These are phyloP conservation scores for Marcusenius ussheri DNA, from an alignment of 2,113 vertebrate genomes.

Conservation along the genomic window DNA sequence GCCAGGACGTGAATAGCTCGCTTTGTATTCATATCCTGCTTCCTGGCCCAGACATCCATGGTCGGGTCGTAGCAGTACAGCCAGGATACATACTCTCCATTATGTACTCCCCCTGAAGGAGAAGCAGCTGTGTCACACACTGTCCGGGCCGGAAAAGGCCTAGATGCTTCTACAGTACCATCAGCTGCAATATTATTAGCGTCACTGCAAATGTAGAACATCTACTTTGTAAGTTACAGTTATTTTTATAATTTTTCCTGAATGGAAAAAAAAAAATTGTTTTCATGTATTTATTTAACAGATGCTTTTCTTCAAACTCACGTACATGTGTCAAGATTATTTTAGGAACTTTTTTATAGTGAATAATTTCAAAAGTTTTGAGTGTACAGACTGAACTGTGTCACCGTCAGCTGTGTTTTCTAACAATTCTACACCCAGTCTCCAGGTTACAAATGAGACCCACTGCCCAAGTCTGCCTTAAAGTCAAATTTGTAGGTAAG, in stretches of 20 bases:
- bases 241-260: not conserved
- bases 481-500: not conserved
- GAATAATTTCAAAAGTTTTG: not conserved
- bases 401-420: not conserved
- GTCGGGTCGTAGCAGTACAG: constrained; percentile 95
- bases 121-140: not conserved
- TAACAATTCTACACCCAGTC: not conserved
- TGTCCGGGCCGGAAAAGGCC: not conserved
- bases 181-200: not conserved
- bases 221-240: not conserved
- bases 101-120: constrained; percentile 89
- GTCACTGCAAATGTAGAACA: not conserved
- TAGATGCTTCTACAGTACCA: not conserved
- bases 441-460: not conserved
- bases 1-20: constrained; percentile 92
- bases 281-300: not conserved
- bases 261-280: not conserved
- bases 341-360: not conserved
- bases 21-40: constrained; percentile 99
- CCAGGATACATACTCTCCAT: constrained; percentile 97
- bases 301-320: not conserved
- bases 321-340: not conserved
- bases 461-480: not conserved
- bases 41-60: constrained; percentile 98
- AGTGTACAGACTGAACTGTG: not conserved